Evolutionary conservation across 1,140 invertebrate genomes (phyloP), one percentile per base, ranked within the genome.

Genomic region (Apis laboriosa): DNA sequence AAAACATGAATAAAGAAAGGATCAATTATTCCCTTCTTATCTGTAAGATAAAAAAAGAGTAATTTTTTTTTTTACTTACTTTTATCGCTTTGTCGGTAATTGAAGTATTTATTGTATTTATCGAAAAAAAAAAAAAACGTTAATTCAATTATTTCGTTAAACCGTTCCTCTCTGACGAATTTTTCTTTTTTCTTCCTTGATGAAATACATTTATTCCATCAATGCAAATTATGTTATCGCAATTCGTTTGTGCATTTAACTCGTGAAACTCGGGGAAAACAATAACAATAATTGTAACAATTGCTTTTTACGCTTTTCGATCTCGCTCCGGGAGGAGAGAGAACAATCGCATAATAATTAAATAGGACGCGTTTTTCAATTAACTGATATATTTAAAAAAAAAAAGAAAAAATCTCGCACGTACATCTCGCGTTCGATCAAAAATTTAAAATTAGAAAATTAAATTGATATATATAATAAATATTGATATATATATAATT

Each of bases 221-320:
- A 13, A 49, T 51, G 66, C 12, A 68, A 68, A 68, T 68, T 68
- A 49, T 51, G 43, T 68, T 68, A 68, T 68, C 64, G 34, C 12
- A 68, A 68, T 68, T 68, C 34, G 43, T 49, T 68, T n/a, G 12
- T 68, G n/a, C 9, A 21, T 51, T 21, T 34, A n/a, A 49, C 66
- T 43, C 43, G 43, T n/a, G 51, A 49, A 67, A 43, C 34, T 43
- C 19, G 34, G 34, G 43, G 43, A 68, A 68, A 51, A 51, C 5
- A 68, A n/a, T 21, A 51, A 68, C 43, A 49, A 13, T 51, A 13
- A 24, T 68, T 49, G 66, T 28, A 68, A 49, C 43, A 68, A 68
- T 68, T 68, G 66, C 12, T 51, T n/a, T 49, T n/a, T n/a, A 11
- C 21, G 43, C 43, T 19, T 51, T 49, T 34, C 12, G 64, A 28